Evolutionary conservation across 2,113 vertebrate genomes (phyloP).

Genomic region (Elanoides forficatus): DNA sequence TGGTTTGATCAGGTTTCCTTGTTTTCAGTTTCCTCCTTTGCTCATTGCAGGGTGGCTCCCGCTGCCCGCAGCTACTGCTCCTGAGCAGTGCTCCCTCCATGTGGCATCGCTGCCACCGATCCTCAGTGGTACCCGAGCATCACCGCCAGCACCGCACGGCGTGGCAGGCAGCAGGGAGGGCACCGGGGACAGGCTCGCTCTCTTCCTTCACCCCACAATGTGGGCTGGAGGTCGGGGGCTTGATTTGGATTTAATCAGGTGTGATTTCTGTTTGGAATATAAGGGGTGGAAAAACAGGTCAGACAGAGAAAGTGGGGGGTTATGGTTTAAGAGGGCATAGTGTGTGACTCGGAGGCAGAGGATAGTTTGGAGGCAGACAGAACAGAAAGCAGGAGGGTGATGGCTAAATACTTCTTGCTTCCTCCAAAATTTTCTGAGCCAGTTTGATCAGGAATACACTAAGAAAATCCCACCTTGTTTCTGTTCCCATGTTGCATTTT

Average conservation of each 20-base stretch:
- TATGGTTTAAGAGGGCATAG: background rate
- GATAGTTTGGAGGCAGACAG: background rate
- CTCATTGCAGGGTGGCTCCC: background rate
- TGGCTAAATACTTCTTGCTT: background rate
- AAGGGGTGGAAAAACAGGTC: background rate
- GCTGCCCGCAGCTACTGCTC: background rate
- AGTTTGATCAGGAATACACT: background rate
- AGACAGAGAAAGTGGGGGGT: background rate
- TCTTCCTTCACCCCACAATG: background rate
- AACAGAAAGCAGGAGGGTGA: background rate
- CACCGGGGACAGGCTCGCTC: rapidly evolving
- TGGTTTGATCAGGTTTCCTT: background rate
- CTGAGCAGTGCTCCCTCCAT: background rate
- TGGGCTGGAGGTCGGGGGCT: background rate
- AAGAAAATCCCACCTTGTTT: background rate
- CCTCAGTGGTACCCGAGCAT: background rate
- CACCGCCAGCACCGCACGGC: rapidly evolving
- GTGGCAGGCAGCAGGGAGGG: background rate
- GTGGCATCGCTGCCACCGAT: no score
- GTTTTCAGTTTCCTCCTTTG: background rate
- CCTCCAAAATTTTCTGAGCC: background rate
- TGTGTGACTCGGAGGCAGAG: background rate
- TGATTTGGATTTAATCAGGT: background rate
- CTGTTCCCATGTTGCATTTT: background rate
- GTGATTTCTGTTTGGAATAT: background rate